These are phyloP conservation scores for Brachyopa scutellaris DNA, from an alignment of 2,888 invertebrate genomes.

Conservation along the genomic window DNA sequence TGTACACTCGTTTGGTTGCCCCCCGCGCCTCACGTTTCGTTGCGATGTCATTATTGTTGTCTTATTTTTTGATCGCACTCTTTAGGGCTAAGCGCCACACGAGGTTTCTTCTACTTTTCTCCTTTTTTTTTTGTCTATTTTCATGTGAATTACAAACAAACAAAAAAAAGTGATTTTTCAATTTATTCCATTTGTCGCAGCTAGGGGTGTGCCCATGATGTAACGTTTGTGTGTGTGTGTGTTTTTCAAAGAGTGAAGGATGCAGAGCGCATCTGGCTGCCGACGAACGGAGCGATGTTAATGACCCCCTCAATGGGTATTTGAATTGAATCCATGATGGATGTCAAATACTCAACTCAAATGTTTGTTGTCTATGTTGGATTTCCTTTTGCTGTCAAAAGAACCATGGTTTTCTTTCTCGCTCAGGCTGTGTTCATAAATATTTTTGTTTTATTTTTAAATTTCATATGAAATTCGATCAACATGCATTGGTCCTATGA, in stretches of 20 bases:
- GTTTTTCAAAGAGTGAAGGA: background rate
- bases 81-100: constrained; percentile 40
- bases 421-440: no score
- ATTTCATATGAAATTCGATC: constrained; percentile 4
- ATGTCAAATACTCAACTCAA: constrained; percentile 38
- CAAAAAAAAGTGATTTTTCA: background rate
- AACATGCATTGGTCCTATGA: background rate
- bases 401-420: no score
- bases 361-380: background rate
- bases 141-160: background rate
- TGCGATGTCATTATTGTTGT: constrained; percentile 9
- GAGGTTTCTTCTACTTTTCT: constrained; percentile 10
- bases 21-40: background rate
- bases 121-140: background rate
- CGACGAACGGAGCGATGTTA: constrained; percentile 9
- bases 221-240: constrained; percentile 3
- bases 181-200: constrained; percentile 29
- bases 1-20: no score
- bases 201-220: constrained; percentile 30
- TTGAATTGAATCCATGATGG: constrained; percentile 2
- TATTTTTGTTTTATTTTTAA: constrained; percentile 3
- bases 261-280: constrained; percentile 29
- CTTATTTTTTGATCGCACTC: constrained; percentile 18
- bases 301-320: constrained; percentile 54
- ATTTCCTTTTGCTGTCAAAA: constrained; percentile 1